Conservation (phyloP, 2,113 vertebrate species). For the Bufo gargarizans region DNA sequence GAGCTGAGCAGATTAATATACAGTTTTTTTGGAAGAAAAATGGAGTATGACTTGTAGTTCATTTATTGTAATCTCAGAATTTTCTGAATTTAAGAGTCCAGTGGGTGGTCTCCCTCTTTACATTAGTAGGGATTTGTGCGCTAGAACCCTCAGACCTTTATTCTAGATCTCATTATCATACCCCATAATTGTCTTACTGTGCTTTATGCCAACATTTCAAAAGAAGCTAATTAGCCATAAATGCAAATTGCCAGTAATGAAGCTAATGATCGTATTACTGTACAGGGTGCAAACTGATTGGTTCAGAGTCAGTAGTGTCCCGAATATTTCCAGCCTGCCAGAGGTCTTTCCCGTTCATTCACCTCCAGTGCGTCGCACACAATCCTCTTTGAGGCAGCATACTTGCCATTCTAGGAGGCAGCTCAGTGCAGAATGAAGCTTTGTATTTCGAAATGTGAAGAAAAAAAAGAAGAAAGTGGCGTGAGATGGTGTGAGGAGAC, state of each 20-base stretch:
- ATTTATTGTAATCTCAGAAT: too few species aligned
- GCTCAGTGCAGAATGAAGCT: constrained; percentile 41
- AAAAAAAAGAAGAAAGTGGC: constrained; percentile 51
- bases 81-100: too few species aligned
- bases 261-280: constrained; percentile 15
- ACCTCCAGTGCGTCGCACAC: constrained; percentile 48
- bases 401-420: constrained; percentile 51
- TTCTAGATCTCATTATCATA: not conserved
- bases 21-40: too few species aligned
- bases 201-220: not conserved
- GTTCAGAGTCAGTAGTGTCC: constrained; percentile 9
- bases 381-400: constrained; percentile 47
- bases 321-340: not conserved
- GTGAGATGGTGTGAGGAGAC: constrained; percentile 46
- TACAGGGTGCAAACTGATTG: not conserved
- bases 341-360: constrained; percentile 55
- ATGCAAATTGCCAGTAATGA: constrained; percentile 4
- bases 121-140: not conserved
- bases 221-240: not conserved
- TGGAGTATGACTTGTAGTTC: too few species aligned
- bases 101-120: too few species aligned
- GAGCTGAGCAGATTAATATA: too few species aligned
- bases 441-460: constrained; percentile 48
- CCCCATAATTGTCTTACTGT: not conserved
- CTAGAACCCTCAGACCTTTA: not conserved